Percentiles rank a stretch among this genome's conserved stretches.
Conservation (phyloP, 2,888 invertebrate species). For the Dastarcus helophoroides region DNA sequence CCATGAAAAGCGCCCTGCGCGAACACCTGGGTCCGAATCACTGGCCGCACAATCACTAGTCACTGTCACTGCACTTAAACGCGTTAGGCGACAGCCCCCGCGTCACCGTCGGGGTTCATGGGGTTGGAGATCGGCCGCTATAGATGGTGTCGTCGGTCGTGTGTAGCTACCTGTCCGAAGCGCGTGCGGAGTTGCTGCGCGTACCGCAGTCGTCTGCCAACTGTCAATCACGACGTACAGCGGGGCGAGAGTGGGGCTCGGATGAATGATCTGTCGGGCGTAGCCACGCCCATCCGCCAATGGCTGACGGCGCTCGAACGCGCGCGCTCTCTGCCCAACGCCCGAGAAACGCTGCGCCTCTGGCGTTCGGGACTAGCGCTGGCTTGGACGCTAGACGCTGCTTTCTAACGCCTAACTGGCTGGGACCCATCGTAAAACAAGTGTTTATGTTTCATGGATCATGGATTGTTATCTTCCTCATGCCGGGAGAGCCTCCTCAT, state of each 20-base stretch:
- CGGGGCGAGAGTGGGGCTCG: constrained; percentile 44
- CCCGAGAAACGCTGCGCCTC: constrained; percentile 7
- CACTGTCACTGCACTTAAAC: constrained; percentile 20
- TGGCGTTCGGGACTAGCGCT: constrained; percentile 6
- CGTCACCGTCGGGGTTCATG: constrained; percentile 14
- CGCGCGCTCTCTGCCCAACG: constrained; percentile 36
- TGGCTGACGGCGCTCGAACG: constrained; percentile 36
- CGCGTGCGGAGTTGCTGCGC: constrained; percentile 46
- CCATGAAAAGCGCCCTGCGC: constrained; percentile 68
- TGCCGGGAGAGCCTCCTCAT: too few species aligned
- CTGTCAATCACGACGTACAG: constrained; percentile 50
- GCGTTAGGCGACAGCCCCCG: constrained; percentile 13
- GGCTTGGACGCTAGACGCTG: too few species aligned
- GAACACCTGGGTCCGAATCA: constrained; percentile 38
- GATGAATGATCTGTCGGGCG: constrained; percentile 39
- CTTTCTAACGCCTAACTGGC: too few species aligned
- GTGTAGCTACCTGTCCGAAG: constrained; percentile 27
- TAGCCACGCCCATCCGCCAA: constrained; percentile 34
- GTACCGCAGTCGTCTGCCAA: constrained; percentile 54
- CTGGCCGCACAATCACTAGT: constrained; percentile 17
- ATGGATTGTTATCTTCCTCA: too few species aligned
- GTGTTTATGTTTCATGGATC: too few species aligned
- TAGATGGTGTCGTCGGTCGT: constrained; percentile 12
- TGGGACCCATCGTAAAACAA: too few species aligned
- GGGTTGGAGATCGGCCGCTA: constrained; percentile 14